Evolutionary conservation across 1,140 invertebrate species (phyloP), one percentile per base, ranked within the genome.

Genomic region (Proales similis): DNA sequence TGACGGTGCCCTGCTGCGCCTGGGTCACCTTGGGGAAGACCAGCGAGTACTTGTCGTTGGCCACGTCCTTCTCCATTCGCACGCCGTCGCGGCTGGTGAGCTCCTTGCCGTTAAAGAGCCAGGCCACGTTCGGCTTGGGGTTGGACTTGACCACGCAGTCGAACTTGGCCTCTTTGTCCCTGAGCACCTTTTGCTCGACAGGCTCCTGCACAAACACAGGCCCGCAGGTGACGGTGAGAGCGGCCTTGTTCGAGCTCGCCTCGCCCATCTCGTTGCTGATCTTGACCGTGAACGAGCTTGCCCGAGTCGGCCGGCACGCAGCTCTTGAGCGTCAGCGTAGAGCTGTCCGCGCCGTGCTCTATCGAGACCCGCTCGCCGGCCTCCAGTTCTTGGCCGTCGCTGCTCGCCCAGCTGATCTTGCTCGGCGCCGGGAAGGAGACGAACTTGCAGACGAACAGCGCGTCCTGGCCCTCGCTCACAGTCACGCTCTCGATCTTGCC

Each of bases 51-150:
- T 36, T 36, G 14, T 36, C 33, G 9, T 36, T 36, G 33, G 33
- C 33, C 14, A 36, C 33, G 14, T 36, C 33, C 14, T 36, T 36
- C 14, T 36, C 33, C 9, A 36, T 36, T 9, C 33, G 33, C 9
- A 36, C 33, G 14, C 33, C 14, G 14, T 36, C 33, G 9, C 33
- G 9, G 33, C 14, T 36, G 9, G 33, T 36, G 14, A 36, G 14
- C 33, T 36, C 33, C 26, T 70, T 32, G 14, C 66, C 70, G 26
- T 72, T 72, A 63, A 74, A 51, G 57, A 87, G 82, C 89, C 89
- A 93, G 20, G 81, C 82, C 3, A 92, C 83, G 72, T 83, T 83
- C 2, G 88, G 88, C 9, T 82, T 80, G 26, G 89, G 89, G 72
- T 86, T 85, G 11, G 51, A 57, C 19, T 22, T 57, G 14, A 57